Conservation (phyloP, 2,888 invertebrate species). For the Chloroclystis v-ata region DNA sequence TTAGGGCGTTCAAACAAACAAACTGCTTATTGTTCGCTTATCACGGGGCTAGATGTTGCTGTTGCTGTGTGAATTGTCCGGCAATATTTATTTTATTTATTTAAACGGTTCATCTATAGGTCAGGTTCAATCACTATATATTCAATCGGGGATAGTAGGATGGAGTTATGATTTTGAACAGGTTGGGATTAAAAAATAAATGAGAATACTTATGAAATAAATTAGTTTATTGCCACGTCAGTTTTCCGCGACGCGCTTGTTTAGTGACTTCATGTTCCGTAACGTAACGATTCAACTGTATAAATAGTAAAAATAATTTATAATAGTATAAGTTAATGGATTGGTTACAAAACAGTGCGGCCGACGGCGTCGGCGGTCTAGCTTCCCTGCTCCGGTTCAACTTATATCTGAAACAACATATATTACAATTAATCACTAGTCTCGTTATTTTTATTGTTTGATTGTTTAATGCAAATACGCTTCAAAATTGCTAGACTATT, state of each 20-base stretch:
- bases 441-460: too few species aligned
- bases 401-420: slow-evolving; percentile 54
- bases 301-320: slow-evolving; percentile 79
- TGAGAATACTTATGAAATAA: slow-evolving; percentile 67
- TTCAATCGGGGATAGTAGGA: too few species aligned
- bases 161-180: too few species aligned
- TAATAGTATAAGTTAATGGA: slow-evolving; percentile 75
- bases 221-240: slow-evolving; percentile 75
- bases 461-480: too few species aligned
- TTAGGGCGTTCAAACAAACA: too few species aligned
- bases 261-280: slow-evolving; percentile 59
- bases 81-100: too few species aligned
- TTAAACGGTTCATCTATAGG: too few species aligned
- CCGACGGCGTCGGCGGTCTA: slow-evolving; percentile 52
- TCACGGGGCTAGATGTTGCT: too few species aligned
- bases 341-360: slow-evolving; percentile 69
- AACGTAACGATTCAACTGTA: slow-evolving; percentile 71
- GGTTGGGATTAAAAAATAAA: slow-evolving; percentile 42
- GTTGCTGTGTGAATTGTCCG: too few species aligned
- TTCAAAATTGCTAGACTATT: too few species aligned
- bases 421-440: too few species aligned
- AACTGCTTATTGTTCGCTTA: too few species aligned
- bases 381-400: slow-evolving; percentile 47
- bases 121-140: neutral
- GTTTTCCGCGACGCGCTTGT: slow-evolving; percentile 57